Evolutionary conservation across 2,797 vertebrate genomes (phyloP).

Genomic region (Cichlasoma orientale): DNA sequence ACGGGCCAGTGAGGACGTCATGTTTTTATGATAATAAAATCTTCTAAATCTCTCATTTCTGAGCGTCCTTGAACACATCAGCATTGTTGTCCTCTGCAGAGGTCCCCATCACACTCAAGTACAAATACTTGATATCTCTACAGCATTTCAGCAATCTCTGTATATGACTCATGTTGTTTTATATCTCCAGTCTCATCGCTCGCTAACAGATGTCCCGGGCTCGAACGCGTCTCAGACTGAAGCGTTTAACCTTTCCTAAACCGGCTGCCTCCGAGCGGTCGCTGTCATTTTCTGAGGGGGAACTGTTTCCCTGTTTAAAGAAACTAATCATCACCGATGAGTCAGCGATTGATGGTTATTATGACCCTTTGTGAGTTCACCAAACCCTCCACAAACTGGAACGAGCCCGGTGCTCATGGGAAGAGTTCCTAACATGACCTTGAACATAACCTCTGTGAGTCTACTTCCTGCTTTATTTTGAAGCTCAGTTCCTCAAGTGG

Average conservation of each 20-base stretch:
- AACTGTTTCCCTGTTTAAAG: not conserved
- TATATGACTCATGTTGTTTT: not conserved
- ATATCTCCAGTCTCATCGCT: slow-evolving; percentile 6
- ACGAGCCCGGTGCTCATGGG: too few relatives aligned
- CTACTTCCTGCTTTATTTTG: too few relatives aligned
- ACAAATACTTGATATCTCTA: not conserved
- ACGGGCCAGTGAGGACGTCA: not conserved
- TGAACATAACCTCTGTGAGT: too few relatives aligned
- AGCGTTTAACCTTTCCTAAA: slow-evolving; percentile 40
- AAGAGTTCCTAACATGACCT: too few relatives aligned
- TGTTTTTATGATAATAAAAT: not conserved
- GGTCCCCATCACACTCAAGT: not conserved
- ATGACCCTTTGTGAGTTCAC: not conserved
- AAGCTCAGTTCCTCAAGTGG: too few relatives aligned
- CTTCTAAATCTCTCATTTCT: not conserved
- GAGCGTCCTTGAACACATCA: not conserved
- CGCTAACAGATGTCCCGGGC: slow-evolving; percentile 6
- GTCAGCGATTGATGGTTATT: not conserved
- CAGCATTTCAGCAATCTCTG: not conserved
- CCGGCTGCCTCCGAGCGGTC: not conserved
- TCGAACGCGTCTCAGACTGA: not conserved
- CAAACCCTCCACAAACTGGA: rapidly evolving
- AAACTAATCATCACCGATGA: not conserved
- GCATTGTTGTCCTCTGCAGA: not conserved
- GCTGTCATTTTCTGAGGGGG: too few relatives aligned